These are phyloP conservation scores for Stichodactyla mertensii DNA, from an alignment of 64 coral and sea anemone species.

Conservation along the genomic window DNA sequence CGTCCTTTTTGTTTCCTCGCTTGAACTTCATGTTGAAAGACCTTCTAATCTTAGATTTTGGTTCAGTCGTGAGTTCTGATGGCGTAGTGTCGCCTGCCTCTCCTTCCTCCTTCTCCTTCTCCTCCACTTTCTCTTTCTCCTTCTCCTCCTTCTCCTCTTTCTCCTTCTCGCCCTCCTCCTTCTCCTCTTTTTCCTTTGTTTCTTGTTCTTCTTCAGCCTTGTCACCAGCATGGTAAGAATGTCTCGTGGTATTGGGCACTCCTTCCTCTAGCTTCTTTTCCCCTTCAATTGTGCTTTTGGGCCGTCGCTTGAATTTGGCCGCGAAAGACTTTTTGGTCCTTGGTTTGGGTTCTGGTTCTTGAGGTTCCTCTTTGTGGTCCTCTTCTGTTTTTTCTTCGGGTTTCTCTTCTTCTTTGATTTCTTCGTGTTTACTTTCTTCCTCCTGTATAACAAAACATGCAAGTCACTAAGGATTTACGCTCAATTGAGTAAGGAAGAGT, in stretches of 20 bases:
- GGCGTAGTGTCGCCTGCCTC: neutral
- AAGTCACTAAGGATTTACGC: neutral
- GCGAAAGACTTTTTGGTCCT: constrained; percentile 15
- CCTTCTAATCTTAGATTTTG: constrained; percentile 62
- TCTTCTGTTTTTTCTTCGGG: neutral
- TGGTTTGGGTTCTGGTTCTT: neutral
- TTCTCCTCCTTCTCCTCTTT: neutral
- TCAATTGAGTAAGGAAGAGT: neutral
- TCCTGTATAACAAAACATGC: neutral
- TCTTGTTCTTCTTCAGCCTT: neutral
- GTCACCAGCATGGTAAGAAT: constrained; percentile 82
- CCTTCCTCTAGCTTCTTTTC: constrained; percentile 28
- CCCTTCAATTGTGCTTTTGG: constrained; percentile 44
- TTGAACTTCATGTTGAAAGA: constrained; percentile 60
- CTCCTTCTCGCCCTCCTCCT: neutral
- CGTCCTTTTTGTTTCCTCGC: constrained; percentile 31
- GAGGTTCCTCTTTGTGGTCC: constrained; percentile 1
- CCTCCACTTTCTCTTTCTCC: too few relatives aligned
- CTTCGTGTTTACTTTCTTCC: neutral
- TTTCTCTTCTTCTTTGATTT: neutral
- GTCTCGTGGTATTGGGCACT: constrained; percentile 28
- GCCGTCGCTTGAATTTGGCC: constrained; percentile 34
- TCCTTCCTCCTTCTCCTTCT: constrained; percentile 19
- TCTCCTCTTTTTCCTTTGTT: constrained; percentile 27
- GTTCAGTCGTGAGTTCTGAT: constrained; percentile 31